These are phyloP conservation scores for Trachymyrmex septentrionalis DNA, from an alignment of 1,140 invertebrate species.

Conservation along the genomic window DNA sequence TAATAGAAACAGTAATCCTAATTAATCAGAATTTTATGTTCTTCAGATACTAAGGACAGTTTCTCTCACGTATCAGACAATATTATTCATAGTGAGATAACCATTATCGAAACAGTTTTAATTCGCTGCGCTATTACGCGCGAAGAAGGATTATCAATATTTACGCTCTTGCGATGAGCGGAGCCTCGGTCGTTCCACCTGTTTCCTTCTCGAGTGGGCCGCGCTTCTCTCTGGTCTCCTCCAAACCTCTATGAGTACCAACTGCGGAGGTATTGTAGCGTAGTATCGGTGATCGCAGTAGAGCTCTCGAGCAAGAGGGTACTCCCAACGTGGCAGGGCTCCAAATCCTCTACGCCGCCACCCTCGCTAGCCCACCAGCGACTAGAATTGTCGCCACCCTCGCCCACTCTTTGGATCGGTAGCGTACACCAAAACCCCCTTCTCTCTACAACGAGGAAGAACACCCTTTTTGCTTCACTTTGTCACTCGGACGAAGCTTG, in stretches of 20 bases:
- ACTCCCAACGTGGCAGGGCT: slow-evolving; percentile 84
- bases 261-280: slow-evolving; percentile 79
- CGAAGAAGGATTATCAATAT: slow-evolving; percentile 84
- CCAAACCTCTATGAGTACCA: slow-evolving; percentile 77
- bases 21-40: background rate
- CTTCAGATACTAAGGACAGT: background rate
- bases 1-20: too few relatives aligned
- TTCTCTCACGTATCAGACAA: background rate
- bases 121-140: slow-evolving; percentile 30
- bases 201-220: slow-evolving; percentile 78
- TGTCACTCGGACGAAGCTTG: slow-evolving; percentile 56
- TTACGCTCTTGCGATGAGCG: slow-evolving; percentile 78
- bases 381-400: slow-evolving; percentile 56
- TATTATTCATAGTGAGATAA: background rate
- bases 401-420: slow-evolving; percentile 38
- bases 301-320: slow-evolving; percentile 84
- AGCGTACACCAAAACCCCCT: slow-evolving; percentile 38
- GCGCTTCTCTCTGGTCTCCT: slow-evolving; percentile 75
- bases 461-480: slow-evolving; percentile 51
- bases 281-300: slow-evolving; percentile 86
- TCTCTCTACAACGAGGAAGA: slow-evolving; percentile 46
- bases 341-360: slow-evolving; percentile 82
- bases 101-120: background rate
- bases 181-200: slow-evolving; percentile 78
- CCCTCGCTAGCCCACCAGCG: slow-evolving; percentile 57